Conservation (phyloP, 2,797 vertebrate genomes). For the Enteromius afrohamiltoni region DNA sequence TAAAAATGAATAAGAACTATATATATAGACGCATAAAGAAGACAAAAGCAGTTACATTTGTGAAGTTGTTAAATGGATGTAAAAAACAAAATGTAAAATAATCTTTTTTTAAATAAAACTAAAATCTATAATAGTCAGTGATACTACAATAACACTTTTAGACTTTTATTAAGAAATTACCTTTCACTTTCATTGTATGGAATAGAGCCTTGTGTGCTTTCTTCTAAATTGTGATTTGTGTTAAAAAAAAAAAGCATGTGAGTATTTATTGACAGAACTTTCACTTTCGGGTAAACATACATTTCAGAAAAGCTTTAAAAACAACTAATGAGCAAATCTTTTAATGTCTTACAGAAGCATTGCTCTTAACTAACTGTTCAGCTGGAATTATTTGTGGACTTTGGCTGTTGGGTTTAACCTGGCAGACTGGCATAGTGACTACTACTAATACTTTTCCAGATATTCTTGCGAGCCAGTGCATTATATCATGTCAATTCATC, state of each 20-base stretch:
- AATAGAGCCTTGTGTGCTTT: background rate
- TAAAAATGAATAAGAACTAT: no score
- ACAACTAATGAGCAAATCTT: background rate
- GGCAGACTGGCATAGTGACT: background rate
- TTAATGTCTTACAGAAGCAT: background rate
- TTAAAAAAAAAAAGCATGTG: background rate
- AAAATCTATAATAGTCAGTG: background rate
- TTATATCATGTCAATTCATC: background rate
- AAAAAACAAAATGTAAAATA: no score
- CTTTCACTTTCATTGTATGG: background rate
- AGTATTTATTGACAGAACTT: background rate
- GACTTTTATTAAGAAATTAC: no score
- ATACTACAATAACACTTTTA: no score
- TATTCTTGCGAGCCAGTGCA: background rate
- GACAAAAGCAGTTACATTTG: no score
- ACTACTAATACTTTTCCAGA: slow-evolving; percentile 20
- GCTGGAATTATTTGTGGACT: slow-evolving; percentile 8
- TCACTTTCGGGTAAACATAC: background rate
- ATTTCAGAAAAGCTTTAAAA: background rate
- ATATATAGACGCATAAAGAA: no score
- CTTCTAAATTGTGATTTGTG: background rate
- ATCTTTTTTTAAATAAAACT: no score
- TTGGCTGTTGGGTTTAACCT: background rate
- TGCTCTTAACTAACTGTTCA: slow-evolving; percentile 25
- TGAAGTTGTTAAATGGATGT: no score